These are phyloP conservation scores for Polydrusus pterygomalis DNA, from an alignment of 2,888 invertebrate species.

Conservation along the genomic window DNA sequence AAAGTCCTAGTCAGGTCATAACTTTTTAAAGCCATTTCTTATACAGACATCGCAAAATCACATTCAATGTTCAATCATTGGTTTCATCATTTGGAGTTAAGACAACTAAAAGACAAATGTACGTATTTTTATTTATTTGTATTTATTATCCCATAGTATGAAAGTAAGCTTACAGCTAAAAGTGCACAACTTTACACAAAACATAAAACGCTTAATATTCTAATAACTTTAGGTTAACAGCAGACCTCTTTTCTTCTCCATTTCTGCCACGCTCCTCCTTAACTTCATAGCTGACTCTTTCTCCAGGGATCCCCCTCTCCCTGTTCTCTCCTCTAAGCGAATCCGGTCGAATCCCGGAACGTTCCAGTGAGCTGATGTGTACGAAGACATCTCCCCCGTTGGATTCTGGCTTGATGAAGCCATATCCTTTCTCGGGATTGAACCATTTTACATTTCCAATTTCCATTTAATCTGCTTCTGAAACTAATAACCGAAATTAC, in stretches of 20 bases:
- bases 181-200: slow-evolving; percentile 2
- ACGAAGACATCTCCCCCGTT: slow-evolving; percentile 10
- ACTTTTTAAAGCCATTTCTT: too few relatives aligned
- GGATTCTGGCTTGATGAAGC: slow-evolving; percentile 16
- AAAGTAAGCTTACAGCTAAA: slow-evolving; percentile 5
- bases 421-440: slow-evolving; percentile 9
- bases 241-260: slow-evolving; percentile 17
- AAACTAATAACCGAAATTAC: background rate
- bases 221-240: slow-evolving; percentile 14
- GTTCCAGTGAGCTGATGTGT: slow-evolving; percentile 8
- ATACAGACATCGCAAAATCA: too few relatives aligned
- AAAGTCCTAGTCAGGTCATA: too few relatives aligned
- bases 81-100: background rate
- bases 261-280: slow-evolving; percentile 16
- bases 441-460: slow-evolving; percentile 12
- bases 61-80: too few relatives aligned
- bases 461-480: slow-evolving; percentile 12
- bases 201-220: slow-evolving; percentile 9
- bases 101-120: background rate
- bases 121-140: slow-evolving; percentile 12
- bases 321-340: slow-evolving; percentile 7
- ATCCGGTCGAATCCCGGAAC: slow-evolving; percentile 8
- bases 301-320: slow-evolving; percentile 3
- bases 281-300: slow-evolving; percentile 14
- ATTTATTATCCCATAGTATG: slow-evolving; percentile 10